phyloP scores from a whole-genome alignment of 2,113 vertebrate genomes.

The Bostrychus sinensis region DNA sequence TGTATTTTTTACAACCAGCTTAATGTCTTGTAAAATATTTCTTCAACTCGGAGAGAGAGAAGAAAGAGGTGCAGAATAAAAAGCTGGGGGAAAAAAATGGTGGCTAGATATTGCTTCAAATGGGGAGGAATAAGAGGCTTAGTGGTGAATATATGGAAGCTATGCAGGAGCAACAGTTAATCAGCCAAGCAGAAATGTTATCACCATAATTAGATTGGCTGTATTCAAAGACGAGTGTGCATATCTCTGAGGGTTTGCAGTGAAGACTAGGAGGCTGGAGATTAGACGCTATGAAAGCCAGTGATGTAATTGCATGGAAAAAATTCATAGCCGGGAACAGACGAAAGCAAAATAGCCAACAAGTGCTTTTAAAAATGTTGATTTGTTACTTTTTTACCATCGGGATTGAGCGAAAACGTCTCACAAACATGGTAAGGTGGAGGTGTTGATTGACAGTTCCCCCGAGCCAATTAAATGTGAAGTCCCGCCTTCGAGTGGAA shows the following conservation, averaged over 20 bases:
- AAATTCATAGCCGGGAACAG: constrained; percentile 54
- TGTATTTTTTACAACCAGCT: constrained; percentile 11
- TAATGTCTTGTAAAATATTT: constrained; percentile 13
- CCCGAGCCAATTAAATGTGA: constrained; percentile 6
- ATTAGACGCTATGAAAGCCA: constrained; percentile 47
- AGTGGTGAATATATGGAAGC: constrained; percentile 58
- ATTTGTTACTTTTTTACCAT: constrained; percentile 39
- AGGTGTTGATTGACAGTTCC: constrained; percentile 22
- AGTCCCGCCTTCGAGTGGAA: constrained; percentile 12
- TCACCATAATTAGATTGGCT: constrained; percentile 74
- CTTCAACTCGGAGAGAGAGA: constrained; percentile 21
- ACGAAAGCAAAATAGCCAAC: constrained; percentile 53
- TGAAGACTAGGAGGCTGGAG: constrained; percentile 8
- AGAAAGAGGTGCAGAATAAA: constrained; percentile 15
- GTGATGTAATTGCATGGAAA: constrained; percentile 66
- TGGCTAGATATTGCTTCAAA: constrained; percentile 37
- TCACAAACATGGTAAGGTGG: constrained; percentile 9
- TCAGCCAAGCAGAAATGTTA: constrained; percentile 75
- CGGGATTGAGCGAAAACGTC: constrained; percentile 33
- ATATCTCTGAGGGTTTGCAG: constrained; percentile 52
- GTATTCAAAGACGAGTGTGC: constrained; percentile 55
- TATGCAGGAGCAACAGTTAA: constrained; percentile 62
- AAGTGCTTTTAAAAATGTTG: constrained; percentile 42
- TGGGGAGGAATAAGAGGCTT: constrained; percentile 71
- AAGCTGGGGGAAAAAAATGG: constrained; percentile 29